These are phyloP conservation scores for Tichodroma muraria DNA, from an alignment of 2,113 vertebrate species.

Conservation along the genomic window DNA sequence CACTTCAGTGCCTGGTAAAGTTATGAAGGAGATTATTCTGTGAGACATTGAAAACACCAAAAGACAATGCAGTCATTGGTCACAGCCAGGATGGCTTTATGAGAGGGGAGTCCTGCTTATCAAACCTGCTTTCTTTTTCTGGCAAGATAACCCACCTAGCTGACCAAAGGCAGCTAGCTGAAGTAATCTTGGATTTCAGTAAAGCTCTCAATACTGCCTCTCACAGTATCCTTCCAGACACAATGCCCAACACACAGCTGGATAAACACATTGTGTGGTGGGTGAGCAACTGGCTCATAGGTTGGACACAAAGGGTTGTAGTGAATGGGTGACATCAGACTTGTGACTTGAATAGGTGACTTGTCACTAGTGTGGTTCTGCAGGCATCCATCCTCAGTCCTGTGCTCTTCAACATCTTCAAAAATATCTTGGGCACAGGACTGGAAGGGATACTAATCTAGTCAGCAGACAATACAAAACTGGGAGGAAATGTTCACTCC, in stretches of 20 bases:
- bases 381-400: background rate
- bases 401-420: background rate
- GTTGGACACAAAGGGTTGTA: background rate
- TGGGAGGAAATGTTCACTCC: background rate
- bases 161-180: background rate
- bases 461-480: background rate
- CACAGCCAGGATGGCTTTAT: background rate
- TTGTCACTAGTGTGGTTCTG: background rate
- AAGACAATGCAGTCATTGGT: background rate
- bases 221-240: background rate
- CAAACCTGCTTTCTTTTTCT: background rate
- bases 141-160: background rate
- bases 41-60: rapidly evolving
- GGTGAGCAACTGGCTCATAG: background rate
- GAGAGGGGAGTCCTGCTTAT: background rate
- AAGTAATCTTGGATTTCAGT: background rate
- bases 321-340: background rate
- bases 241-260: background rate
- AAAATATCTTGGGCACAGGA: background rate
- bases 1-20: background rate
- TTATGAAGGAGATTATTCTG: background rate
- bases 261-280: rapidly evolving
- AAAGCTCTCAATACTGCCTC: background rate
- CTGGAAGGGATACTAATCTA: background rate
- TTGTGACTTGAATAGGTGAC: background rate